These are phyloP conservation scores for Lordiphosa clarofinis DNA, from an alignment of 1,140 invertebrate genomes.

Conservation along the genomic window DNA sequence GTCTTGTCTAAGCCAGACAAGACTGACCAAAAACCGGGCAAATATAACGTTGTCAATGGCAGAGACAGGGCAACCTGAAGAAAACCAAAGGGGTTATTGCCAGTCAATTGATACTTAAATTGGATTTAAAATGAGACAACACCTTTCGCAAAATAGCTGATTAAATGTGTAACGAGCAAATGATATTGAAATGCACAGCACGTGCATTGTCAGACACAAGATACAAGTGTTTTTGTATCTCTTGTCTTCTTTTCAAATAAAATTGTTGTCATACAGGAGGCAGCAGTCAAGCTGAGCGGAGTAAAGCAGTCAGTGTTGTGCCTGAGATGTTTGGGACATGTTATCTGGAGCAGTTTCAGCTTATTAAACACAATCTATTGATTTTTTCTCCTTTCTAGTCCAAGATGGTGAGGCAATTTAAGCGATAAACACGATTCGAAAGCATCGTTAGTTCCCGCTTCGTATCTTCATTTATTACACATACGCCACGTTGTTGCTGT, in stretches of 20 bases:
- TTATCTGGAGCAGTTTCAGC: constrained; percentile 17
- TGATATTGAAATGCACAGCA: constrained; percentile 47
- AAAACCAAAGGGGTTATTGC: background rate
- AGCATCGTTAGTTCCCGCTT: background rate
- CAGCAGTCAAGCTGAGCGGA: background rate
- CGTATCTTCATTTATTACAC: too few species aligned
- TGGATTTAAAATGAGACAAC: too few species aligned
- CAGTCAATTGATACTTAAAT: constrained; percentile 6
- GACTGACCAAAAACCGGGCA: background rate
- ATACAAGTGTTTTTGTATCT: constrained; percentile 27
- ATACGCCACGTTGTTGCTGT: too few species aligned
- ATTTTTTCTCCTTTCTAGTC: constrained; percentile 2
- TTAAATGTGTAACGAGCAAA: constrained; percentile 29
- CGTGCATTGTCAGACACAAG: constrained; percentile 25
- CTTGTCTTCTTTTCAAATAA: background rate
- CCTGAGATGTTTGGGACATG: constrained; percentile 3
- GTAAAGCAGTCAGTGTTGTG: background rate
- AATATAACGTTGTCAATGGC: constrained; percentile 32
- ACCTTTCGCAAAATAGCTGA: too few species aligned
- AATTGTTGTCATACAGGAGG: background rate
- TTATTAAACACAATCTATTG: constrained; percentile 19
- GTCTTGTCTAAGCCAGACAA: too few species aligned
- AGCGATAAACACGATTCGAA: constrained; percentile 17
- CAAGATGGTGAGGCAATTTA: constrained; percentile 15
- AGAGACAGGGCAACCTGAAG: background rate